Evolutionary conservation across 2,113 vertebrate species (phyloP), one percentile per base, ranked within the genome.

Genomic region (Barbus barbus): DNA sequence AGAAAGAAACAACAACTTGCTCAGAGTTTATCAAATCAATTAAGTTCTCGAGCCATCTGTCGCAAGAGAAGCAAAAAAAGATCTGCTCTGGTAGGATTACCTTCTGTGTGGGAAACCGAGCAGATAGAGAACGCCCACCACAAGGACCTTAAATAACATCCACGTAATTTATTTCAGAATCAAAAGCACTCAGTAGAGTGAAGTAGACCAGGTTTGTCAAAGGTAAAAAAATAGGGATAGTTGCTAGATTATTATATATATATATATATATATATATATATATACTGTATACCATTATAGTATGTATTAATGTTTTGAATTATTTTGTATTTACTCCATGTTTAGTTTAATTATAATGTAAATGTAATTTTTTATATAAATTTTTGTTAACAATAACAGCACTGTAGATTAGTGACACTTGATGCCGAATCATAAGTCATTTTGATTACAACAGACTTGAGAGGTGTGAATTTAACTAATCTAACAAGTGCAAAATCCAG

Each of bases 11-110:
- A 53, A 18, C 61, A 46, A 51, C 22, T 31, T 65, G 28, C 16
- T 85, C 14, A 22, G 53, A 53, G 44, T 74, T 69, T 31, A 82
- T 71, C 75, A 53, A 60, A 53, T 60, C 20, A 56, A 69, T 65
- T 73, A 46, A 73, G 69, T 51, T 80, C 56, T 85, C 48, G 24
- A 51, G 28, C 83, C 56, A 53, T 67, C 36, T 72, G 75, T 78
- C 12, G 20, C 51, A 6, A 46, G 33, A 71, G 38, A 78, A 82
- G 4, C 63, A 69, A 33, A 18, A 38, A 63, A 51, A 76, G 14
- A 44, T 71, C 53, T 44, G 20, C 22, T 31, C 26, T 33, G 28
- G 48, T 53, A 51, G 26, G 9, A 20, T 22, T 31, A 51, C 24
- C 31, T 36, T 36, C 65, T 38, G 31, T 38, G 31, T 69, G 33